Percentiles rank a stretch among this genome's conserved stretches.
Evolutionary conservation across 2,113 vertebrate species (phyloP).

Genomic region (Nycticebus coucang): DNA sequence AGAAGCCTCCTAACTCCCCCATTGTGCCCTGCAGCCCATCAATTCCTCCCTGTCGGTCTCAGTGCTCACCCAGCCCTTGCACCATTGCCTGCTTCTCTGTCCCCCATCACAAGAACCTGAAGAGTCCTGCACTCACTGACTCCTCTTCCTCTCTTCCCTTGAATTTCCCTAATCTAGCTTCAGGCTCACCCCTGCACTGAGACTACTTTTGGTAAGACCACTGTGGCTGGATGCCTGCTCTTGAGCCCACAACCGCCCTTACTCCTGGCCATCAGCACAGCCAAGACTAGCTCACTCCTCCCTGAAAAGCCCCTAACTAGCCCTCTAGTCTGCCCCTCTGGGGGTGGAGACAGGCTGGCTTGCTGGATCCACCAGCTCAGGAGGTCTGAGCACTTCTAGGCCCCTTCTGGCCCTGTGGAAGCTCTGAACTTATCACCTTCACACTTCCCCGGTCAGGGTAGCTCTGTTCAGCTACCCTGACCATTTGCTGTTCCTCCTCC

Average conservation of each 20-base stretch:
- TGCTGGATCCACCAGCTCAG: background rate
- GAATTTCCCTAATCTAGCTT: background rate
- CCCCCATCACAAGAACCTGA: background rate
- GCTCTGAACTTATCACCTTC: background rate
- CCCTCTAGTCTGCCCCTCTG: background rate
- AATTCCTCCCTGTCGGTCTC: background rate
- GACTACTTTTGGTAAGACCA: background rate
- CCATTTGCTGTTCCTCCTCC: no score
- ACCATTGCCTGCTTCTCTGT: background rate
- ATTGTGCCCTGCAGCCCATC: no score
- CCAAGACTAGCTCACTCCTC: background rate
- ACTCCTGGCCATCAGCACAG: fast-evolving
- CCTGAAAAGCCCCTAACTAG: background rate
- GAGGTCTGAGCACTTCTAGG: background rate
- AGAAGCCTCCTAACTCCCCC: background rate
- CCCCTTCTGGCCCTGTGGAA: fast-evolving
- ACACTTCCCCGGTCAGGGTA: no score
- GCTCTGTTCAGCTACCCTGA: fast-evolving
- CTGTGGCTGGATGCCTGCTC: fast-evolving
- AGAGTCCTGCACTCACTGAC: background rate
- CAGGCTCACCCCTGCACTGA: fast-evolving
- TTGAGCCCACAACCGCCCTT: no score
- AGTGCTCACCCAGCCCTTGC: fast-evolving
- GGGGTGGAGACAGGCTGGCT: background rate
- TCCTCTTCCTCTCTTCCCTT: background rate